Evolutionary conservation across 30 jellyfish, hydroid and myxozoan genomes (phyloP).

Genomic region (Haliclystus octoradiatus): DNA sequence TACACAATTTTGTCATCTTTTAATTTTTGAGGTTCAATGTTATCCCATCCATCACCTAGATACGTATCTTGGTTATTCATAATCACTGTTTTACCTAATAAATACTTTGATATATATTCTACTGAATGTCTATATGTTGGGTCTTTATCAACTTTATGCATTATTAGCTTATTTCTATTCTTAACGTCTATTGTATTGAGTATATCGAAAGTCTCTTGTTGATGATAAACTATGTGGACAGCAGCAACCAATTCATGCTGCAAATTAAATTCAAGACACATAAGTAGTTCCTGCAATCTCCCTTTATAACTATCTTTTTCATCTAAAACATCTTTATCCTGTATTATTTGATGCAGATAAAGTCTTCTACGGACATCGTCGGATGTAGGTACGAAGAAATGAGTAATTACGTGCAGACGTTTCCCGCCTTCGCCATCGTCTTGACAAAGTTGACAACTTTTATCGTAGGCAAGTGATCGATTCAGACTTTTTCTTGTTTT

Average conservation of each 20-base stretch:
- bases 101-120: slow-evolving; percentile 19
- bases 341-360: no score
- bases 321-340: no score
- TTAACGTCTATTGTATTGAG: slow-evolving; percentile 16
- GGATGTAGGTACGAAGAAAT: no score
- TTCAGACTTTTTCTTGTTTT: no score
- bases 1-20: slow-evolving; percentile 21
- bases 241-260: slow-evolving; percentile 18
- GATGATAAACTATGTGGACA: slow-evolving; percentile 23
- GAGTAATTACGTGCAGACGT: no score
- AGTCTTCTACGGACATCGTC: no score
- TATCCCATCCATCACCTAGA: slow-evolving; percentile 38
- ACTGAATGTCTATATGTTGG: slow-evolving; percentile 38
- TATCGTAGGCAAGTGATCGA: no score
- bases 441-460: no score
- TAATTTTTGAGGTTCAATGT: slow-evolving; percentile 11
- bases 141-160: slow-evolving; percentile 17
- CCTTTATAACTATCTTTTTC: slow-evolving; percentile 4
- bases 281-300: slow-evolving; percentile 37
- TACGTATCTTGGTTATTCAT: slow-evolving; percentile 34
- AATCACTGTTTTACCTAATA: slow-evolving; percentile 22
- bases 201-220: slow-evolving; percentile 13
- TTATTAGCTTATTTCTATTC: slow-evolving; percentile 16
- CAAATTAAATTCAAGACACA: slow-evolving; percentile 30
- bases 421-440: no score